Evolutionary conservation across 2,888 invertebrate species (phyloP).

Genomic region (Diloba caeruleocephala): DNA sequence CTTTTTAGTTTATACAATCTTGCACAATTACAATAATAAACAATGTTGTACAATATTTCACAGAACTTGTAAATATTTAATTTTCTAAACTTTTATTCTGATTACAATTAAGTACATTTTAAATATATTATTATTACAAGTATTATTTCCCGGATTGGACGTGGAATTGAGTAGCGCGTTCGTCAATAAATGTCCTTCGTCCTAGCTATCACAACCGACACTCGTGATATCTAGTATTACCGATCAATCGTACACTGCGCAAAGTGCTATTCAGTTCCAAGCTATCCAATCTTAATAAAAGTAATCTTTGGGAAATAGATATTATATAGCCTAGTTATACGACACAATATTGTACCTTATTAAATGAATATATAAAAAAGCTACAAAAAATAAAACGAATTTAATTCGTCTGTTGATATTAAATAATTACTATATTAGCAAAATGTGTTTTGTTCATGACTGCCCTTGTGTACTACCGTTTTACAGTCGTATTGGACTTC

Average conservation of each 20-base stretch:
- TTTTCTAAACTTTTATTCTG: conserved; percentile 27
- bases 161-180: neutral
- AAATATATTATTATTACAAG: conserved; percentile 22
- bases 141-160: conserved; percentile 5
- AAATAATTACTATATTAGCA: conserved; percentile 68
- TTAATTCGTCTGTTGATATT: conserved; percentile 81
- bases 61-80: conserved; percentile 22
- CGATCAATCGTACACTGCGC: neutral
- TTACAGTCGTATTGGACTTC: neutral
- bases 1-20: conserved; percentile 14
- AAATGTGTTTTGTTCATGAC: conserved; percentile 43
- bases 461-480: neutral
- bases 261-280: neutral
- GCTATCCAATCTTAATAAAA: conserved; percentile 9
- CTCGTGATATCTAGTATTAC: too few species aligned
- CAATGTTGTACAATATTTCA: conserved; percentile 14
- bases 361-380: conserved; percentile 41
- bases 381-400: conserved; percentile 70
- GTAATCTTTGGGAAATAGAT: conserved; percentile 9
- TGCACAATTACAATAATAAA: conserved; percentile 13
- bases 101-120: conserved; percentile 21
- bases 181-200: too few species aligned
- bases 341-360: conserved; percentile 51
- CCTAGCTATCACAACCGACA: too few species aligned
- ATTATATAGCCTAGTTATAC: conserved; percentile 30